phyloP scores from a whole-genome alignment of 53 echinoderm and acorn worm species.

The Hippasteria phrygiana region DNA sequence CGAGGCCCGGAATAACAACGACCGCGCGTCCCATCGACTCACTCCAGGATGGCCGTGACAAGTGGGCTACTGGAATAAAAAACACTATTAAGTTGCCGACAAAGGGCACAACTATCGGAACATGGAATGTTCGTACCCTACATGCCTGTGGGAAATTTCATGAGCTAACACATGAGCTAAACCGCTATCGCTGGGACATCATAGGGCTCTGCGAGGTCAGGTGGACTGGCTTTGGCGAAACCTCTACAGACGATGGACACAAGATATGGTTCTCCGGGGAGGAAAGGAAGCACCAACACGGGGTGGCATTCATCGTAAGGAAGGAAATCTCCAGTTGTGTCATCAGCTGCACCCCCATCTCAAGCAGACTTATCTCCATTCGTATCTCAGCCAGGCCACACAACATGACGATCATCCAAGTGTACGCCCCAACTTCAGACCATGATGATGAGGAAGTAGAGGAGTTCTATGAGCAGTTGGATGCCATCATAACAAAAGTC shows the following conservation, averaged over 20 bases:
- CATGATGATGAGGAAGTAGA: slow-evolving; percentile 49
- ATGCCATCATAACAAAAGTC: no score
- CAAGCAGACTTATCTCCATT: slow-evolving; percentile 54
- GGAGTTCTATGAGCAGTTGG: slow-evolving; percentile 56
- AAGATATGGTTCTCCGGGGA: slow-evolving; percentile 41
- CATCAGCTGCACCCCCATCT: slow-evolving; percentile 5
- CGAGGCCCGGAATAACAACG: slow-evolving; percentile 42
- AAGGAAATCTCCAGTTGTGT: slow-evolving; percentile 8
- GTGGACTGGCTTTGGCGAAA: slow-evolving; percentile 36
- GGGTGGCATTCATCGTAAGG: slow-evolving; percentile 9
- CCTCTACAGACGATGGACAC: slow-evolving; percentile 35
- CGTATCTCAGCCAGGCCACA: slow-evolving; percentile 45
- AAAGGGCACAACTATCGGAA: slow-evolving; percentile 51
- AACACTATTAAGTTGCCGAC: background rate
- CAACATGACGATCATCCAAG: slow-evolving; percentile 69
- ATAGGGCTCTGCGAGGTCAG: slow-evolving; percentile 53
- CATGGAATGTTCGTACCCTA: slow-evolving; percentile 58
- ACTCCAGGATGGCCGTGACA: background rate
- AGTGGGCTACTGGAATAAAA: slow-evolving; percentile 23
- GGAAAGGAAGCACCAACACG: background rate
- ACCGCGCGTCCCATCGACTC: slow-evolving; percentile 13
- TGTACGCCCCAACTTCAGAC: slow-evolving; percentile 62
- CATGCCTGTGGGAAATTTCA: slow-evolving; percentile 59
- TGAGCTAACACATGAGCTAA: slow-evolving; percentile 48
- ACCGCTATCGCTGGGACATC: slow-evolving; percentile 57